Percentiles rank a stretch among this genome's conserved stretches.
Evolutionary conservation across 2,113 vertebrate genomes (phyloP).

Genomic region (Anhinga anhinga): DNA sequence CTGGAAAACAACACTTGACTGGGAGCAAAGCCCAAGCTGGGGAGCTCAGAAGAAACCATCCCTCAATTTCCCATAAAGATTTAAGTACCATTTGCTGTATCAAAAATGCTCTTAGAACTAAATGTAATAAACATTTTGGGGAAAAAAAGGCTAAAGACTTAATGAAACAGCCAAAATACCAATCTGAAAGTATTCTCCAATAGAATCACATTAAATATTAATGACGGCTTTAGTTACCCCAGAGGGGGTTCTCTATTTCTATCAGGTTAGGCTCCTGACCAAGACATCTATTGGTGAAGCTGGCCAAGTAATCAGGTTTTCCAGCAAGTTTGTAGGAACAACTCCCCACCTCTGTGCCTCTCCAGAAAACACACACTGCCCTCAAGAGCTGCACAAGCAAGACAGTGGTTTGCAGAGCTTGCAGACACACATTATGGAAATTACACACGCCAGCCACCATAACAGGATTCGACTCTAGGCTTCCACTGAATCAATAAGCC

Average conservation of each 20-base stretch:
- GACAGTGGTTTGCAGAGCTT: neutral
- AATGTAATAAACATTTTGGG: neutral
- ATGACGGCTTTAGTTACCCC: neutral
- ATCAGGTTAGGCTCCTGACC: neutral
- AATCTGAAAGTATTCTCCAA: neutral
- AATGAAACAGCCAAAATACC: neutral
- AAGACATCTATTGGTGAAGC: neutral
- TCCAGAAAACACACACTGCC: fast-evolving
- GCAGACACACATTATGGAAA: neutral
- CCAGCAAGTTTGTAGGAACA: neutral
- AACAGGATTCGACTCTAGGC: neutral
- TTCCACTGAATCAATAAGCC: neutral
- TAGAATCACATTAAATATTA: neutral
- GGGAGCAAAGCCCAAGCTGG: neutral
- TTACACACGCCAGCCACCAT: neutral
- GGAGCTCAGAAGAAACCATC: neutral
- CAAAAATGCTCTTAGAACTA: neutral
- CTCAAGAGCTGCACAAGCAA: fast-evolving
- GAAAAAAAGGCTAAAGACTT: neutral
- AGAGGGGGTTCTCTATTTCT: neutral
- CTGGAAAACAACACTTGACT: neutral
- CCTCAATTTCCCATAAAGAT: neutral
- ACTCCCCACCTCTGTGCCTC: neutral
- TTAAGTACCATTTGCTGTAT: neutral
- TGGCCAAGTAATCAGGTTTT: neutral